A percentile compares a stretch with the other conserved stretches of the same genome.
Conservation (phyloP, 2,888 invertebrate species). For the Cosmopolites sordidus region DNA sequence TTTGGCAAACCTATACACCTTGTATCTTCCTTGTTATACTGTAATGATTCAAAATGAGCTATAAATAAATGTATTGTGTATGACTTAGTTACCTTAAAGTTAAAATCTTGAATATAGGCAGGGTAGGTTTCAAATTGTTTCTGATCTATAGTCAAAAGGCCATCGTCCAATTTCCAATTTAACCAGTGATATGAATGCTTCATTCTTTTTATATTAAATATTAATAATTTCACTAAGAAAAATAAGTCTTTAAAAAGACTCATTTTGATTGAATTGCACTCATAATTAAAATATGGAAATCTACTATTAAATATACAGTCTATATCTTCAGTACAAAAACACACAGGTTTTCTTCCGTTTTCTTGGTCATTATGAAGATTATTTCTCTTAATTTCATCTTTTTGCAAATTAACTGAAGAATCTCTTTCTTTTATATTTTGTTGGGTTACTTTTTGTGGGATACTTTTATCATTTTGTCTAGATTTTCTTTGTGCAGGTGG, state of each 20-base stretch:
- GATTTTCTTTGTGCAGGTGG: conserved; percentile 44
- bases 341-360: neutral
- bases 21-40: too few relatives aligned
- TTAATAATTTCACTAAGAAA: conserved; percentile 13
- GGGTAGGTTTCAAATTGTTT: too few relatives aligned
- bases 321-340: conserved; percentile 17
- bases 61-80: too few relatives aligned
- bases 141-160: too few relatives aligned
- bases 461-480: conserved; percentile 12
- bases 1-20: too few relatives aligned
- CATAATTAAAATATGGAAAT: conserved; percentile 8
- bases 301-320: conserved; percentile 8
- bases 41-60: too few relatives aligned
- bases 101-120: too few relatives aligned
- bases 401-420: too few relatives aligned
- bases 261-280: conserved; percentile 15
- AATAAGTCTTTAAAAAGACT: conserved; percentile 17
- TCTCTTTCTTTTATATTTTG: neutral
- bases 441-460: conserved; percentile 5
- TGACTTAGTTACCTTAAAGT: too few relatives aligned
- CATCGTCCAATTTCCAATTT: neutral
- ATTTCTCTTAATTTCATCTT: too few relatives aligned
- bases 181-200: conserved; percentile 19
- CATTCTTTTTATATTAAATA: conserved; percentile 18
- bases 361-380: neutral